A percentile compares a stretch with the other conserved stretches of the same genome.
Conservation (phyloP, 2,797 vertebrate species). For the Helicolenus hilgendorfi region DNA sequence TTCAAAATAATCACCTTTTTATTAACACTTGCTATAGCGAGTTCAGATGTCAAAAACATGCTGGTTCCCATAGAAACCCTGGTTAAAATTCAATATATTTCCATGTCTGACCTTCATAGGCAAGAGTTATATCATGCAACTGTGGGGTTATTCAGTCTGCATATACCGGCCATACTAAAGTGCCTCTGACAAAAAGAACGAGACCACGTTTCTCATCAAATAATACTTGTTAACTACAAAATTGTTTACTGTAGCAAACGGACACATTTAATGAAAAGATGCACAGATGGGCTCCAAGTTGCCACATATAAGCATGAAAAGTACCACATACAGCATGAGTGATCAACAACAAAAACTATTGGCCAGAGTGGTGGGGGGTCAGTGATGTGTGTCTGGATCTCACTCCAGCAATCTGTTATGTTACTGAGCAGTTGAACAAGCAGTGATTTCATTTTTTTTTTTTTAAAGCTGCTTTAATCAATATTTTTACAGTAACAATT, state of each 20-base stretch:
- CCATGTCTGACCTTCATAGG: conserved; percentile 63
- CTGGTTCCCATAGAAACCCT: conserved; percentile 74
- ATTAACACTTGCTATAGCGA: conserved; percentile 11
- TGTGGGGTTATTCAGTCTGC: conserved; percentile 39
- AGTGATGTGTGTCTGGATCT: conserved; percentile 13
- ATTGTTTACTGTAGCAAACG: conserved; percentile 6
- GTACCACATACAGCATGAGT: conserved; percentile 5
- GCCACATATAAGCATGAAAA: conserved; percentile 30
- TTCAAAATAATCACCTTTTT: conserved; percentile 21
- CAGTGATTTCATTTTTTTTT: neutral
- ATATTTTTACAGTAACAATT: neutral
- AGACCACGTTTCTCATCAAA: conserved; percentile 8
- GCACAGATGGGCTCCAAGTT: conserved; percentile 42
- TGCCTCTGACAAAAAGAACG: neutral
- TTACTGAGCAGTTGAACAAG: neutral
- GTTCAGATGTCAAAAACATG: conserved; percentile 64
- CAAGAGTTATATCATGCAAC: conserved; percentile 46
- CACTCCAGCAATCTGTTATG: conserved; percentile 1
- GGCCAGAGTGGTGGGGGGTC: neutral
- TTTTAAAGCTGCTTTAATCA: neutral
- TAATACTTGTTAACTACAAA: neutral
- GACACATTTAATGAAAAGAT: conserved; percentile 29
- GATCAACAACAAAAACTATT: conserved; percentile 6
- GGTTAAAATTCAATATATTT: conserved; percentile 61
- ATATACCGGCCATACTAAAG: neutral